Conservation (phyloP, 2,797 vertebrate species). For the Dendrocincla fuliginosa region DNA sequence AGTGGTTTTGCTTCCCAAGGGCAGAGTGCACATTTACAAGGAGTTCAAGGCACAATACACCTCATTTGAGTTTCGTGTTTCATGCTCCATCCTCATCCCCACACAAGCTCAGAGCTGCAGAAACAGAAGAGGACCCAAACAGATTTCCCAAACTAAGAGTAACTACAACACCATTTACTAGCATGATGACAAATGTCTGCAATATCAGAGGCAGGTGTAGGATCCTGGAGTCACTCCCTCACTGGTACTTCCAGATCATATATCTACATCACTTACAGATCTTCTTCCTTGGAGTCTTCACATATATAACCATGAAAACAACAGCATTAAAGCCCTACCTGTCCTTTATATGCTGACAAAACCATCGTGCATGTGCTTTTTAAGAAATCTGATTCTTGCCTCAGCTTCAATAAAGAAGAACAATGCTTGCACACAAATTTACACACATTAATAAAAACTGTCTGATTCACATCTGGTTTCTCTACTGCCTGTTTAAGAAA, state of each 20-base stretch:
- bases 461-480: neutral
- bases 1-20: neutral
- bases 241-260: rapidly evolving
- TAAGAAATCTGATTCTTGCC: neutral
- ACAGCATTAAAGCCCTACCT: neutral
- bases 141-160: too few relatives aligned
- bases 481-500: neutral
- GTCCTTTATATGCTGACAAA: neutral
- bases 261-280: rapidly evolving
- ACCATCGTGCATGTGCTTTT: rapidly evolving
- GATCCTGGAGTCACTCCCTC: neutral
- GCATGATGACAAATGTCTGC: rapidly evolving
- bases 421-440: neutral
- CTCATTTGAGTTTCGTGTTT: neutral
- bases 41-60: neutral
- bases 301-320: neutral
- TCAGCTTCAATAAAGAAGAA: neutral
- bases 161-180: neutral
- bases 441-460: neutral
- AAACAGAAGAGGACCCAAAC: neutral
- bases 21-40: neutral
- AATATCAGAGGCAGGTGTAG: too few relatives aligned
- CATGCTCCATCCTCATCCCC: neutral
- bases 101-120: neutral
- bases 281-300: neutral